A percentile compares a stretch with the other conserved stretches of the same genome.
Conservation (phyloP, 2,797 vertebrate species). For the Protosalanx chinensis region DNA sequence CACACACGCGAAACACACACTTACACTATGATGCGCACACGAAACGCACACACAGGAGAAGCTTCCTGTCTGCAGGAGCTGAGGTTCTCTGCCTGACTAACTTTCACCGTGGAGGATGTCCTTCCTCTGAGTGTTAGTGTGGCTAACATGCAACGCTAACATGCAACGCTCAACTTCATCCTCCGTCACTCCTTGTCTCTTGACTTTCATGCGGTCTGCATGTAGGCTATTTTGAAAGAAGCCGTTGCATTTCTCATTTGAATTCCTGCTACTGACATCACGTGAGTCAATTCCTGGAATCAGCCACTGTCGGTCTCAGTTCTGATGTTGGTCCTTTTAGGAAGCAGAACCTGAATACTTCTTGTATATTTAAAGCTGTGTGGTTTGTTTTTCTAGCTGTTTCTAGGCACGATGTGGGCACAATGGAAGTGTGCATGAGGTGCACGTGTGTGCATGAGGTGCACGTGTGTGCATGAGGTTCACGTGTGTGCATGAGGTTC, state of each 20-base stretch:
- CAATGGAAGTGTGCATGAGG: background rate
- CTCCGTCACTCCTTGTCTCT: conserved; percentile 25
- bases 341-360: conserved; percentile 40
- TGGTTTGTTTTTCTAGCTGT: background rate
- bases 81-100: conserved; percentile 63
- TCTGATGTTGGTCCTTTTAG: conserved; percentile 28
- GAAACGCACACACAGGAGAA: no score
- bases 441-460: background rate
- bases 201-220: conserved; percentile 37
- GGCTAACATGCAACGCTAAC: conserved; percentile 30
- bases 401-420: background rate
- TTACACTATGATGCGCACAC: no score
- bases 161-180: conserved; percentile 34
- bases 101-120: conserved; percentile 58
- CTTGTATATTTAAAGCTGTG: conserved; percentile 28
- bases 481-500: background rate
- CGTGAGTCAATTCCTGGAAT: background rate
- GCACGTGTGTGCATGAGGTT: background rate
- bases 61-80: conserved; percentile 20
- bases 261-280: background rate
- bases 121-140: conserved; percentile 57
- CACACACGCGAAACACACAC: conserved; percentile 1
- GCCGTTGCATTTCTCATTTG: conserved; percentile 14
- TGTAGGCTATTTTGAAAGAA: conserved; percentile 15
- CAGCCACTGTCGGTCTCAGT: background rate